A percentile compares a stretch with the other conserved stretches of the same genome.
Conservation (phyloP, 2,888 invertebrate genomes). For the Meliscaeva auricollis region DNA sequence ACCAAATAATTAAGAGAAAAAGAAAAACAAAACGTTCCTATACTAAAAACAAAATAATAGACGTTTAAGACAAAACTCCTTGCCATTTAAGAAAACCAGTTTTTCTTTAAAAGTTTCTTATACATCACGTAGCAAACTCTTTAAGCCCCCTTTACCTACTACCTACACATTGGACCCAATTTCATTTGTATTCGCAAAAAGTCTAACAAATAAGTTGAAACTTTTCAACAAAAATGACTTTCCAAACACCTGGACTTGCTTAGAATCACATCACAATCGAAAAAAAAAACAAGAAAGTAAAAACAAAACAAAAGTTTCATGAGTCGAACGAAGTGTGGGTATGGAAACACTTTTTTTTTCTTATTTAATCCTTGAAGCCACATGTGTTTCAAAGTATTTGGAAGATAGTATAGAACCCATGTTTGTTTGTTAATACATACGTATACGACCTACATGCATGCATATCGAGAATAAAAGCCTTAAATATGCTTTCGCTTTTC, state of each 20-base stretch:
- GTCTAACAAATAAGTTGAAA: slow-evolving; percentile 24
- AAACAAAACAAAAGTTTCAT: neutral
- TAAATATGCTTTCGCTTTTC: too few species aligned
- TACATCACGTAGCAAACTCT: too few species aligned
- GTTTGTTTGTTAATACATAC: slow-evolving; percentile 13
- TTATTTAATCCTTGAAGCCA: slow-evolving; percentile 32
- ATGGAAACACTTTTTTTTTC: slow-evolving; percentile 10
- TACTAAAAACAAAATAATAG: too few species aligned
- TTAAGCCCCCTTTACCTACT: too few species aligned
- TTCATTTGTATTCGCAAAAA: slow-evolving; percentile 32
- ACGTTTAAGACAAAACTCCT: too few species aligned
- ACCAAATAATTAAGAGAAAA: too few species aligned
- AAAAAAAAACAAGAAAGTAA: slow-evolving; percentile 4
- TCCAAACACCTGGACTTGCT: slow-evolving; percentile 36
- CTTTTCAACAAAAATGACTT: slow-evolving; percentile 38
- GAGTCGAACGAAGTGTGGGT: neutral
- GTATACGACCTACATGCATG: too few species aligned
- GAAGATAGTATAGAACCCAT: slow-evolving; percentile 9
- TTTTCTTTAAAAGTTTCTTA: too few species aligned
- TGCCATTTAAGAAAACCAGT: too few species aligned
- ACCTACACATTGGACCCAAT: too few species aligned
- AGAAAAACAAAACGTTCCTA: too few species aligned
- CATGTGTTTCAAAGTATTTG: slow-evolving; percentile 32
- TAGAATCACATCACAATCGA: neutral
- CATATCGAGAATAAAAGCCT: neutral